These are phyloP conservation scores for Rhinella marina DNA, from an alignment of 2,797 vertebrate species.

Conservation along the genomic window DNA sequence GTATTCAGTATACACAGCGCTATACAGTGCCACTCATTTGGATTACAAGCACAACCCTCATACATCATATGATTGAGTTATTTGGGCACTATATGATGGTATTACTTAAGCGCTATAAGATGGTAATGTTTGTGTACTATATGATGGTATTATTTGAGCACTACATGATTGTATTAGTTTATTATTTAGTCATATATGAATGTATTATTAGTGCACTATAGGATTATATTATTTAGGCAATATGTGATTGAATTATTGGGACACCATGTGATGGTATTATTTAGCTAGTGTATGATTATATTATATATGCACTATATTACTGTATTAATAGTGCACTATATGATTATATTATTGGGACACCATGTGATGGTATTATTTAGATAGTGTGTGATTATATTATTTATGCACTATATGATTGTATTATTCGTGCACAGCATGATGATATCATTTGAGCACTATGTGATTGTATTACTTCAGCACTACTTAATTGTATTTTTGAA, in stretches of 20 bases:
- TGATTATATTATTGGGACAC: background rate
- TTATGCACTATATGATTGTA: background rate
- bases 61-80: background rate
- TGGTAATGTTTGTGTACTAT: background rate
- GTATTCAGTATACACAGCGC: too few relatives aligned
- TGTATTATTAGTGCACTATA: background rate
- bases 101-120: background rate
- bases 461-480: background rate
- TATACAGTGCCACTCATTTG: too few relatives aligned
- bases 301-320: background rate
- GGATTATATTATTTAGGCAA: background rate
- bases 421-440: background rate
- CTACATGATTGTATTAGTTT: background rate
- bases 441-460: background rate
- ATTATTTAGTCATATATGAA: background rate
- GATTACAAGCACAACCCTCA: too few relatives aligned
- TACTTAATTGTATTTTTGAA: background rate
- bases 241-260: background rate
- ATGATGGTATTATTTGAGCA: background rate
- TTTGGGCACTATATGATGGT: background rate
- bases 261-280: background rate
- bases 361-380: background rate
- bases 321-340: too few relatives aligned
- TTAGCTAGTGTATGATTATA: background rate
- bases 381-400: background rate